Evolutionary conservation across 1,140 invertebrate species (phyloP).

Genomic region (Nasonia vitripennis): DNA sequence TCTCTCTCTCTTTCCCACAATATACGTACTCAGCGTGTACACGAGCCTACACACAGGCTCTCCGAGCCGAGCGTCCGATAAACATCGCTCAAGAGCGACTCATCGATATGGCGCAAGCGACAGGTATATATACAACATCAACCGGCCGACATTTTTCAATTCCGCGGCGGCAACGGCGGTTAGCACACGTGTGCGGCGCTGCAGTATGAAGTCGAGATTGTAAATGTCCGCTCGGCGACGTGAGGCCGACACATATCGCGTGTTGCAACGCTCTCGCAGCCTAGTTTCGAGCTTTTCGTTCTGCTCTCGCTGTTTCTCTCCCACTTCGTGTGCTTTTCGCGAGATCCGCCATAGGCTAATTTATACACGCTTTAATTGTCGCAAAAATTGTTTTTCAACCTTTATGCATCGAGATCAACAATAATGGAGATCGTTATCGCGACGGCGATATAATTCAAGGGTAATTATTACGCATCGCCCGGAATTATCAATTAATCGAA

Average conservation of each 20-base stretch:
- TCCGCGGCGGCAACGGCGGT: neutral
- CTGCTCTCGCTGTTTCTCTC: neutral
- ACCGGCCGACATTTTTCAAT: no score
- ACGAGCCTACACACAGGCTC: no score
- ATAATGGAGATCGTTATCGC: no score
- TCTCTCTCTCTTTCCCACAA: no score
- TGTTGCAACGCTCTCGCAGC: neutral
- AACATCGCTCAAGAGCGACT: no score
- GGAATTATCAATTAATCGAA: neutral
- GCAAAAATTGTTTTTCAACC: no score
- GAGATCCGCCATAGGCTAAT: neutral
- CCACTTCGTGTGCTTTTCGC: neutral
- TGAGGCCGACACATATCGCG: neutral
- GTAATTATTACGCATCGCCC: neutral
- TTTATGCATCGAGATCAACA: no score
- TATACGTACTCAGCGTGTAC: no score
- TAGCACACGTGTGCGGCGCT: neutral
- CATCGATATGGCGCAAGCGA: no score
- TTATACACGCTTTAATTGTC: neutral
- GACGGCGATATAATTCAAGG: neutral
- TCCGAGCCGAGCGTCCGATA: no score
- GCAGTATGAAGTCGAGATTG: slow-evolving; percentile 5
- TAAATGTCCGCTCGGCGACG: slow-evolving; percentile 9
- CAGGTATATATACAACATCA: no score
- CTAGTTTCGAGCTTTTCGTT: slow-evolving; percentile 6